phyloP scores from a whole-genome alignment of 2,797 vertebrate genomes.

The Steatocranus sp. region DNA sequence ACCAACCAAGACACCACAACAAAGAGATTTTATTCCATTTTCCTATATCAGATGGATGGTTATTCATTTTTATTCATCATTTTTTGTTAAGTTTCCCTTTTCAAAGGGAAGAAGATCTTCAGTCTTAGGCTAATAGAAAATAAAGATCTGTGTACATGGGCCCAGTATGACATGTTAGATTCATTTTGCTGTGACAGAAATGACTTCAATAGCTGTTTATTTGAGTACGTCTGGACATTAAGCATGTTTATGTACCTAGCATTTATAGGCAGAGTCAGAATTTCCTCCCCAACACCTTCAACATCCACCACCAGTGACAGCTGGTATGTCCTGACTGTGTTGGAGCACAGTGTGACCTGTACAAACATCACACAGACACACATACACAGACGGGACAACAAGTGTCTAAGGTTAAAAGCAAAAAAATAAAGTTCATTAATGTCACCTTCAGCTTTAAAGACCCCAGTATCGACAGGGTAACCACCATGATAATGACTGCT shows the following conservation, averaged over 20 bases:
- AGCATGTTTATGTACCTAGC: slow-evolving; percentile 76
- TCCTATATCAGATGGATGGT: not conserved
- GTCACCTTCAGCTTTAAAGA: not conserved
- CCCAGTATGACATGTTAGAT: not conserved
- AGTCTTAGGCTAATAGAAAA: not conserved
- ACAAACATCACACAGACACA: slow-evolving; percentile 4
- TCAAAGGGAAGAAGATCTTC: accelerated
- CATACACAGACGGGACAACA: not conserved
- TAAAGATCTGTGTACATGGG: not conserved
- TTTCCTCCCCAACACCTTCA: slow-evolving; percentile 78
- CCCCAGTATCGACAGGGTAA: not conserved
- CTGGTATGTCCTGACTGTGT: slow-evolving; percentile 76
- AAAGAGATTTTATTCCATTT: not conserved
- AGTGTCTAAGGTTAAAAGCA: not conserved
- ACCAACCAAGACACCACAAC: not conserved
- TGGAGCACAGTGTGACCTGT: slow-evolving; percentile 91
- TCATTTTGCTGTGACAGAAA: not conserved
- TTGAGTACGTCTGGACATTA: not conserved
- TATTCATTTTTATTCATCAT: not conserved
- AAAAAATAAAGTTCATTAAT: not conserved
- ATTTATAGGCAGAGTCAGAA: slow-evolving; percentile 75
- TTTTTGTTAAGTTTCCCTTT: not conserved
- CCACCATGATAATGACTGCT: not conserved
- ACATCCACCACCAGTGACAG: slow-evolving; percentile 81
- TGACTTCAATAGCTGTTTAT: not conserved